Evolutionary conservation across 2,113 vertebrate genomes (phyloP).

Genomic region (Falcunculus frontatus): DNA sequence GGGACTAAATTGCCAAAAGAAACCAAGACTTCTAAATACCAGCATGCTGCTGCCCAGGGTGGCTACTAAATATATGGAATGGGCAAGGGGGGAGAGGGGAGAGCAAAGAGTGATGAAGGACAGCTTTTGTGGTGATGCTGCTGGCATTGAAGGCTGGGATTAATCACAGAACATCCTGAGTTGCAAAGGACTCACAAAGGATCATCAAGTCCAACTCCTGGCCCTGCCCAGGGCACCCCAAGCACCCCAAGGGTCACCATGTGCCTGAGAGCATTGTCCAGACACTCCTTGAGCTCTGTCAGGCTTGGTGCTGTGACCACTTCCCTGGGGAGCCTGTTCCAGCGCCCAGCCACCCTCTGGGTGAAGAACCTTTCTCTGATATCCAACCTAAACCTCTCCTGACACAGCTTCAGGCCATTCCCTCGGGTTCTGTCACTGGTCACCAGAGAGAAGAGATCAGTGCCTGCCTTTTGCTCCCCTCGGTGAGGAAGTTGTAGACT

Average conservation of each 20-base stretch:
- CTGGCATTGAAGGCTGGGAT: background rate
- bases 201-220: background rate
- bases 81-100: background rate
- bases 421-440: accelerated
- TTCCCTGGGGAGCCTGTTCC: background rate
- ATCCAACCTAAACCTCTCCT: background rate
- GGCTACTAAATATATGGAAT: background rate
- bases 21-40: background rate
- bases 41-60: background rate
- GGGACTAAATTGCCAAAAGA: slow-evolving; percentile 18
- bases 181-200: background rate
- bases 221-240: background rate
- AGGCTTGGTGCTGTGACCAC: background rate
- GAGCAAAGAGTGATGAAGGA: background rate
- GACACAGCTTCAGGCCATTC: accelerated
- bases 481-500: background rate
- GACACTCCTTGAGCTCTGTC: background rate
- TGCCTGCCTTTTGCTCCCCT: background rate
- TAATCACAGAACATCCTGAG: background rate
- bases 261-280: background rate
- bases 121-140: slow-evolving; percentile 3
- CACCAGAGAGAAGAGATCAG: background rate
- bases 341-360: accelerated
- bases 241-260: background rate
- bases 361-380: background rate